Percentiles rank a stretch among this genome's conserved stretches.
phyloP scores from a whole-genome alignment of 2,888 invertebrate species.

The Colletes collaris region DNA sequence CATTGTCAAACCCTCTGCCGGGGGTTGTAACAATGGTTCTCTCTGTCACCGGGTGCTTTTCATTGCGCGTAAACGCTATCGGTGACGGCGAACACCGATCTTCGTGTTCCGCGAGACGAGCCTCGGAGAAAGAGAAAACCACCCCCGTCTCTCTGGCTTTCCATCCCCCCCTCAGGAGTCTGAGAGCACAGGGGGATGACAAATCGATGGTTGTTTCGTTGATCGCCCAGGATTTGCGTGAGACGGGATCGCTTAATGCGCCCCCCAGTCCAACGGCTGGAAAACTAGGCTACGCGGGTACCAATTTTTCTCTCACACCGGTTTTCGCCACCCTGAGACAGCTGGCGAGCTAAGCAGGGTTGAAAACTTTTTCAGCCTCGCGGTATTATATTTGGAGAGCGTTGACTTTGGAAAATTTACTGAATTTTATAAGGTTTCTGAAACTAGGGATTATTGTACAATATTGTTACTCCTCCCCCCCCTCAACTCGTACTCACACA shows the following conservation, averaged over 20 bases:
- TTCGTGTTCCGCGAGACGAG: slow-evolving; percentile 51
- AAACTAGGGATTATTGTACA: too few relatives aligned
- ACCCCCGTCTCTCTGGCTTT: slow-evolving; percentile 13
- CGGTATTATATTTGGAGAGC: too few relatives aligned
- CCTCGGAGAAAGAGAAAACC: slow-evolving; percentile 8
- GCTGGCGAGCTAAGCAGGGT: too few relatives aligned
- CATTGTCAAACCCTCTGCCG: slow-evolving; percentile 38
- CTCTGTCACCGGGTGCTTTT: slow-evolving; percentile 56
- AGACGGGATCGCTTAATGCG: slow-evolving; percentile 13
- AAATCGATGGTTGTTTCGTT: slow-evolving; percentile 39
- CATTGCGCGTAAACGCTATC: slow-evolving; percentile 64
- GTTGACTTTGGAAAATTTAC: too few relatives aligned
- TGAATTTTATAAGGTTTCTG: too few relatives aligned
- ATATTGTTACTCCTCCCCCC: too few relatives aligned
- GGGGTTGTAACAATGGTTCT: slow-evolving; percentile 51
- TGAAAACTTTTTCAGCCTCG: too few relatives aligned
- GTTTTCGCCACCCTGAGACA: neutral
- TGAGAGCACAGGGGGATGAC: slow-evolving; percentile 12
- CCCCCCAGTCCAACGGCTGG: neutral
- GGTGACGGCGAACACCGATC: slow-evolving; percentile 61
- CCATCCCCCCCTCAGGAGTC: neutral
- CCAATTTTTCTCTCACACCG: slow-evolving; percentile 1
- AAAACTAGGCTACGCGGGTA: neutral
- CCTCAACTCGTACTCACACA: too few relatives aligned
- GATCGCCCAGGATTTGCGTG: slow-evolving; percentile 33